Percentiles rank a stretch among this genome's conserved stretches.
phyloP scores from a whole-genome alignment of 2,888 invertebrate genomes.

The Eupithecia pulchellata region DNA sequence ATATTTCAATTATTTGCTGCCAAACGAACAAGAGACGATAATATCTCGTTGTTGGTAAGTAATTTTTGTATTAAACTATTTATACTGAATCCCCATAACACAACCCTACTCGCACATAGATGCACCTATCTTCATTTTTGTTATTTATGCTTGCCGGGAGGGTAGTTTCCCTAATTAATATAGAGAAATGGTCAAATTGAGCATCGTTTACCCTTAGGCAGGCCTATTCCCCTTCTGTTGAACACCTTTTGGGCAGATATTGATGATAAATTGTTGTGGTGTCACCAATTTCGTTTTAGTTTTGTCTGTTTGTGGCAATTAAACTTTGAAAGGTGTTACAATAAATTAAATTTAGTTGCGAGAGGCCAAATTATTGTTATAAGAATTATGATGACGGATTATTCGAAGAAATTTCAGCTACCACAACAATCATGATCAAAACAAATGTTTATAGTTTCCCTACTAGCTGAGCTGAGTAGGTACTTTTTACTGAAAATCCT shows the following conservation, averaged over 20 bases:
- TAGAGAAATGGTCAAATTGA: slow-evolving; percentile 73
- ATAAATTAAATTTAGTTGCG: slow-evolving; percentile 2
- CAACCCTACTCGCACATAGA: slow-evolving; percentile 2
- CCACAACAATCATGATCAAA: background rate
- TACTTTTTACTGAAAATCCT: background rate
- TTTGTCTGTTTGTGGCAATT: slow-evolving; percentile 21
- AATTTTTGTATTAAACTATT: background rate
- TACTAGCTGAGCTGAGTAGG: too few species aligned
- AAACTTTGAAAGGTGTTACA: slow-evolving; percentile 24
- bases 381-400: background rate
- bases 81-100: slow-evolving; percentile 9
- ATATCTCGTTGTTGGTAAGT: background rate
- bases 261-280: slow-evolving; percentile 57
- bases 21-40: too few species aligned
- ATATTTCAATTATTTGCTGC: too few species aligned
- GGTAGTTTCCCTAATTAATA: slow-evolving; percentile 75
- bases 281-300: slow-evolving; percentile 53
- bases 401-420: background rate
- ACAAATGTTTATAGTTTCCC: background rate
- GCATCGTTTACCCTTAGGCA: slow-evolving; percentile 71
- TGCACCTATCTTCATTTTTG: slow-evolving; percentile 54
- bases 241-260: slow-evolving; percentile 67
- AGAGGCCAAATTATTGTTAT: background rate
- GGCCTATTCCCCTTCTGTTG: slow-evolving; percentile 53
- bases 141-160: slow-evolving; percentile 66